Evolutionary conservation across 2,888 invertebrate species (phyloP).

Genomic region (Pyrochroa serraticornis): DNA sequence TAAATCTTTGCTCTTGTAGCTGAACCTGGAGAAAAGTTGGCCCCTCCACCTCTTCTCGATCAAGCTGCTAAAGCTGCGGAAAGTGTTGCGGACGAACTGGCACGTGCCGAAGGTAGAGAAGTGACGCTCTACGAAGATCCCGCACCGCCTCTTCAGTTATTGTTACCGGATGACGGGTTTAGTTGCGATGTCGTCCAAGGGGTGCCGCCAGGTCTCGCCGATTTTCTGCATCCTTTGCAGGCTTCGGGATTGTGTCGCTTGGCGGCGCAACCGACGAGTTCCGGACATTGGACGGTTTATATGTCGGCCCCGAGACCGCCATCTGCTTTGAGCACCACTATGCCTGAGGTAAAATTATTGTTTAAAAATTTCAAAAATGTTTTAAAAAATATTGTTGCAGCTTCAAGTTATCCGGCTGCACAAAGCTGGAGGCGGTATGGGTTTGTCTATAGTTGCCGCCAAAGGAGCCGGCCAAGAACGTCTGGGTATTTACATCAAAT

Average conservation of each 20-base stretch:
- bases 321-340: conserved; percentile 54
- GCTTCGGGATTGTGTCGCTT: conserved; percentile 87
- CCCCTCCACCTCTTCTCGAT: conserved; percentile 66
- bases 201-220: conserved; percentile 90
- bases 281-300: conserved; percentile 96
- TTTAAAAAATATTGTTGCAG: conserved; percentile 37
- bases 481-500: conserved; percentile 97
- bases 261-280: conserved; percentile 87
- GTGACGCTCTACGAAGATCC: conserved; percentile 90
- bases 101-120: conserved; percentile 88
- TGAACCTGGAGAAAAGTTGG: conserved; percentile 59
- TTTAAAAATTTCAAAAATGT: conserved; percentile 7
- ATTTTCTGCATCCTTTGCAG: conserved; percentile 84
- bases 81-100: conserved; percentile 89
- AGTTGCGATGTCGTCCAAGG: conserved; percentile 91
- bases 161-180: conserved; percentile 93
- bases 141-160: conserved; percentile 85
- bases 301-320: conserved; percentile 65
- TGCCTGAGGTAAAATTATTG: conserved; percentile 52
- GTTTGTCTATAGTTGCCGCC: conserved; percentile 97
- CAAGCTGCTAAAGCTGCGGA: conserved; percentile 80
- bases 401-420: conserved; percentile 86
- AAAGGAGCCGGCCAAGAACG: conserved; percentile 67
- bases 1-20: conserved; percentile 41
- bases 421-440: conserved; percentile 96